These are phyloP conservation scores for Neolamprologus fasciatus DNA, from an alignment of 2,113 vertebrate genomes.

Conservation along the genomic window DNA sequence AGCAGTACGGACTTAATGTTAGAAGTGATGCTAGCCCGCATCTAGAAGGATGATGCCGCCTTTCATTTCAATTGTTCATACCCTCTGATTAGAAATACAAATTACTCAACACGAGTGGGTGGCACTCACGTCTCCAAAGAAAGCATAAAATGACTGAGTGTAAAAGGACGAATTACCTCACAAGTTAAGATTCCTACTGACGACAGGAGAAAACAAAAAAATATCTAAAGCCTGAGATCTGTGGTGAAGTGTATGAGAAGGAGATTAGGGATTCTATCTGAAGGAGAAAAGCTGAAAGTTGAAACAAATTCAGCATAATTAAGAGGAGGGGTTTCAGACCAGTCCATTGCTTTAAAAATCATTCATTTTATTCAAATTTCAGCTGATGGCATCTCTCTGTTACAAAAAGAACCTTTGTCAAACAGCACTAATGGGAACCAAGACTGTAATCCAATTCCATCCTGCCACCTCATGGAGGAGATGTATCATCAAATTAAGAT, in stretches of 20 bases:
- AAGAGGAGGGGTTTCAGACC: constrained; percentile 40
- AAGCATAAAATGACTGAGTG: background rate
- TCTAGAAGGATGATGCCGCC: background rate
- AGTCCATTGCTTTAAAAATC: constrained; percentile 40
- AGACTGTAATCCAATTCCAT: constrained; percentile 63
- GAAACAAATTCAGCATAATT: constrained; percentile 35
- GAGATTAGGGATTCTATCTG: constrained; percentile 23
- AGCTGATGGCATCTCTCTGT: constrained; percentile 58
- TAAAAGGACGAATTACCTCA: background rate
- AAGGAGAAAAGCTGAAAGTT: constrained; percentile 36
- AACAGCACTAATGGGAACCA: constrained; percentile 65
- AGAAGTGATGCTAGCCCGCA: background rate
- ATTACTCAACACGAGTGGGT: background rate
- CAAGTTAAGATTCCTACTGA: background rate
- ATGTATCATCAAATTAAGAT: constrained; percentile 72
- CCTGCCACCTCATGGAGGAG: constrained; percentile 51
- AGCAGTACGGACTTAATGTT: background rate
- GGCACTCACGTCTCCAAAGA: background rate
- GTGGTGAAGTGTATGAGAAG: constrained; percentile 6
- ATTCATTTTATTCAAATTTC: constrained; percentile 61
- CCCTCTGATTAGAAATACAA: background rate
- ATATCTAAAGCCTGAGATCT: background rate
- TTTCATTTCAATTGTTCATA: background rate
- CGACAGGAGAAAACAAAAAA: background rate
- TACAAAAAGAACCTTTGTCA: constrained; percentile 70